Percentiles rank a stretch among this genome's conserved stretches.
Conservation (phyloP, 2,888 invertebrate species). For the Metalampra italica region DNA sequence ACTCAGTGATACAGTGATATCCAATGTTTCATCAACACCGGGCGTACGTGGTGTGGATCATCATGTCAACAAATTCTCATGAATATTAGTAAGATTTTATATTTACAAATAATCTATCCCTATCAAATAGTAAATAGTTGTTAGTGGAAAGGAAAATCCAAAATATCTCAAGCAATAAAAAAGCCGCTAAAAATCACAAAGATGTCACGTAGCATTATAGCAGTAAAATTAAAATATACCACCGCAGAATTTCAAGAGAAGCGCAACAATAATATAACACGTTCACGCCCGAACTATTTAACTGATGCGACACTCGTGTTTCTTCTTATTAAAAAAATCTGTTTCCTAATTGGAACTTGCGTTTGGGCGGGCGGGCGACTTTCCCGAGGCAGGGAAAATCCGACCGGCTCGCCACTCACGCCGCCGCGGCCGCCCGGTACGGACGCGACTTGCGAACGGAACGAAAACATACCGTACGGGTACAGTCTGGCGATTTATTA, state of each 20-base stretch:
- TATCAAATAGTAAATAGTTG: no score
- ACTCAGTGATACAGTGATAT: no score
- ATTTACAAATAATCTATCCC: no score
- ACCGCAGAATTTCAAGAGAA: neutral
- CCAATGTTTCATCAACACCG: no score
- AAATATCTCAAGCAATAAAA: no score
- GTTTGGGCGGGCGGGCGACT: conserved; percentile 53
- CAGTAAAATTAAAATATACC: neutral
- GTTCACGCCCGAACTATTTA: neutral
- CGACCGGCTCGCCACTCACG: conserved; percentile 36
- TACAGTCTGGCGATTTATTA: conserved; percentile 12
- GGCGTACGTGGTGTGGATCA: no score
- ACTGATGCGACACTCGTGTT: neutral
- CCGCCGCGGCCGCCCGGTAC: conserved; percentile 42
- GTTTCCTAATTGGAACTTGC: conserved; percentile 40
- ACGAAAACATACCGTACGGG: conserved; percentile 14
- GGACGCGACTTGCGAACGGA: conserved; percentile 41
- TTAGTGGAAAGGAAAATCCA: no score
- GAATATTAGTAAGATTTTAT: no score
- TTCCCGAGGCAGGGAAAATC: conserved; percentile 52
- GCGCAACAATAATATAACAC: neutral
- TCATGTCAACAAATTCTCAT: no score
- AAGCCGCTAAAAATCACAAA: no score
- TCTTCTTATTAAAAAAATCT: conserved; percentile 19
- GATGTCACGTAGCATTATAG: neutral